Percentiles rank a stretch among this genome's conserved stretches.
phyloP scores from a whole-genome alignment of 2,888 invertebrate species.

The Eupelmus urozonus region DNA sequence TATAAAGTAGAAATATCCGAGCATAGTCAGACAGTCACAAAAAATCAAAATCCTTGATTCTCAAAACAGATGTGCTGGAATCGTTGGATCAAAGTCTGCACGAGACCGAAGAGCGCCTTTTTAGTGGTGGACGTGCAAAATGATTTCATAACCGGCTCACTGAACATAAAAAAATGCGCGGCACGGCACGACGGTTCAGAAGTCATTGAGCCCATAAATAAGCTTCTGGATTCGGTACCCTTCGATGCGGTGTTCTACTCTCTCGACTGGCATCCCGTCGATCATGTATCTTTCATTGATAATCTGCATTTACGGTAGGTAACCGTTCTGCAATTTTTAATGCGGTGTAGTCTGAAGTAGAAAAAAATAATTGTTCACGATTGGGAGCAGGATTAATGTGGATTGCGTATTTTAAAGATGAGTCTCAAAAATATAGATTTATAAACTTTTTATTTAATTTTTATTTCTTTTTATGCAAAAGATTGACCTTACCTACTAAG shows the following conservation, averaged over 20 bases:
- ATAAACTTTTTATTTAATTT: too few species aligned
- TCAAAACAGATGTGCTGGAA: slow-evolving; percentile 86
- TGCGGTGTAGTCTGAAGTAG: too few species aligned
- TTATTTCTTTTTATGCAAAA: too few species aligned
- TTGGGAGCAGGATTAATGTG: too few species aligned
- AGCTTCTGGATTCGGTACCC: slow-evolving; percentile 86
- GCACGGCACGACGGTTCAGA: slow-evolving; percentile 94
- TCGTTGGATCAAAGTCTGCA: slow-evolving; percentile 90
- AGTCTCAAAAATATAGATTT: too few species aligned
- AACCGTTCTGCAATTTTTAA: too few species aligned
- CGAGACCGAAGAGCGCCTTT: slow-evolving; percentile 90
- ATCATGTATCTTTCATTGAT: slow-evolving; percentile 97
- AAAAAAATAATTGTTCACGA: too few species aligned
- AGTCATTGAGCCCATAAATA: slow-evolving; percentile 95
- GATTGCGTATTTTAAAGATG: too few species aligned
- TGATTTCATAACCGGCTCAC: slow-evolving; percentile 96
- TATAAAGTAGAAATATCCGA: neutral
- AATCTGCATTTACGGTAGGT: slow-evolving; percentile 84
- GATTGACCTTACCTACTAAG: too few species aligned
- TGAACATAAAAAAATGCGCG: slow-evolving; percentile 95
- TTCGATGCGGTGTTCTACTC: slow-evolving; percentile 96
- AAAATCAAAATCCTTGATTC: too few species aligned
- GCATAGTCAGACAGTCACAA: neutral
- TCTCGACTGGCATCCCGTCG: slow-evolving; percentile 97
- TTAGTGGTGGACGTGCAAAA: slow-evolving; percentile 98